phyloP scores from a whole-genome alignment of 2,797 vertebrate genomes.

The Salmo trutta region DNA sequence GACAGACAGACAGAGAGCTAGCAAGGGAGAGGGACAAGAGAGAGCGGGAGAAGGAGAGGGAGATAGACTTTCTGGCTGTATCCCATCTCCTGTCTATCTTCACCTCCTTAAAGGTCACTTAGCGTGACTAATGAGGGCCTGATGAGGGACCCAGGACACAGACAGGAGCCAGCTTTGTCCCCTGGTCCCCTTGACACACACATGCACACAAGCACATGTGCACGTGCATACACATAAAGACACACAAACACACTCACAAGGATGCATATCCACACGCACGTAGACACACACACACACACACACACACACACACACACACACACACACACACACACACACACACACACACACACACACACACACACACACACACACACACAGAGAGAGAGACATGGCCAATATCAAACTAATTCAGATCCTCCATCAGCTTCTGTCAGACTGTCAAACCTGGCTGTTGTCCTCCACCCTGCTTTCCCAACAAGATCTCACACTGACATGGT shows the following conservation, averaged over 20 bases:
- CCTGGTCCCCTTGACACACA: constrained; percentile 8
- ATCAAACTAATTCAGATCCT: constrained; percentile 12
- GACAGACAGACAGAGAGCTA: no score
- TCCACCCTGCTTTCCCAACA: background rate
- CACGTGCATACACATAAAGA: constrained; percentile 26
- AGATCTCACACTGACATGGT: background rate
- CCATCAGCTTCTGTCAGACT: constrained; percentile 3
- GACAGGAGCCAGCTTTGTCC: background rate
- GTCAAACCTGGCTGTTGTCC: background rate
- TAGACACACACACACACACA: constrained; percentile 27
- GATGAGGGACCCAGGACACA: constrained; percentile 58
- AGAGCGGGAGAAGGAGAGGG: background rate
- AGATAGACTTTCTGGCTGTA: constrained; percentile 38
- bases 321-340: background rate
- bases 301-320: constrained; percentile 13
- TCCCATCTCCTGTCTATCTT: constrained; percentile 62
- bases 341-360: constrained; percentile 12
- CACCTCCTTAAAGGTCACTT: constrained; percentile 77
- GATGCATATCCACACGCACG: background rate
- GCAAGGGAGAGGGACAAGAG: background rate
- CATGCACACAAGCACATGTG: background rate
- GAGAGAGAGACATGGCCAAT: background rate
- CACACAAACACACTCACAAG: background rate
- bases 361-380: constrained; percentile 13
- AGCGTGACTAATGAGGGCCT: constrained; percentile 75